A percentile compares a stretch with the other conserved stretches of the same genome.
Conservation (phyloP, 2,113 vertebrate species). For the Dicrurus megarhynchus region DNA sequence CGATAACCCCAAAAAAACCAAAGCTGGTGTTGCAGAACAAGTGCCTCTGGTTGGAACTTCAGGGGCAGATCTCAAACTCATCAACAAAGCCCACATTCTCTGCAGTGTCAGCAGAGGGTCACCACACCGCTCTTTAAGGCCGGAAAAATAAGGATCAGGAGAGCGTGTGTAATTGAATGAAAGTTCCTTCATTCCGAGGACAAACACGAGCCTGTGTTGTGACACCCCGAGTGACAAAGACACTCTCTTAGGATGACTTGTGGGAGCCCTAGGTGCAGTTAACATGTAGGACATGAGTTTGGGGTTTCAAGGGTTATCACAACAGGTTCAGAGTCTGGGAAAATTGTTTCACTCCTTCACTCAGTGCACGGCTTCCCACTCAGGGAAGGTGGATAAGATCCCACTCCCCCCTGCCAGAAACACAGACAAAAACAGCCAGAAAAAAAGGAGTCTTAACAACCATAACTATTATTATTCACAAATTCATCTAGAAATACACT, state of each 20-base stretch:
- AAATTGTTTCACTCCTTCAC: not conserved
- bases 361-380: not conserved
- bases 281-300: fast-evolving
- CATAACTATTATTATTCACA: not conserved
- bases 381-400: not conserved
- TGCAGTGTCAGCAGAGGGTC: not conserved
- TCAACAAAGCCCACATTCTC: not conserved
- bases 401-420: not conserved
- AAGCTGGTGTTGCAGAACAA: not conserved
- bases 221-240: not conserved
- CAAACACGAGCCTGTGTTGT: fast-evolving
- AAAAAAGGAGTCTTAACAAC: not conserved
- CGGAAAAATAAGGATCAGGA: not conserved
- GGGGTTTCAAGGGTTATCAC: not conserved
- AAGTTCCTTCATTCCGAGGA: not conserved
- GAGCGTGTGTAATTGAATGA: not conserved
- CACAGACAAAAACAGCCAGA: not conserved
- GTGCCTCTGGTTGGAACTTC: not conserved
- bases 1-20: not conserved
- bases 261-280: not conserved
- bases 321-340: not conserved
- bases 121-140: not conserved
- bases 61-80: not conserved
- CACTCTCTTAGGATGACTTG: not conserved
- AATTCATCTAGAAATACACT: not conserved